A percentile compares a stretch with the other conserved stretches of the same genome.
Evolutionary conservation across 2,113 vertebrate species (phyloP).

Genomic region (Corythoichthys intestinalis): DNA sequence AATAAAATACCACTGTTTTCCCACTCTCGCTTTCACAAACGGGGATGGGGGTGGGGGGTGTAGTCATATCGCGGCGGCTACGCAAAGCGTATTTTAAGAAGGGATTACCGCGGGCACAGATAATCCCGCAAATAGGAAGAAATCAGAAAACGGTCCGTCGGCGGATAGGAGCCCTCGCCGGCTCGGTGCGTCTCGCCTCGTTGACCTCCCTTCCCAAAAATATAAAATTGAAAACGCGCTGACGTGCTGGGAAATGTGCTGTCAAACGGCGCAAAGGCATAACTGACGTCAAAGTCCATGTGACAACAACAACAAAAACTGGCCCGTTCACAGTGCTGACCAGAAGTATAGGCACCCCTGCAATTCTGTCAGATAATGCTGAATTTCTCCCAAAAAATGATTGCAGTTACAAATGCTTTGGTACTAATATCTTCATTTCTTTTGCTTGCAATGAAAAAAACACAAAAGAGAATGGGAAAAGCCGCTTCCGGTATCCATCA

Average conservation of each 20-base stretch:
- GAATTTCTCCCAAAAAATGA: too few relatives aligned
- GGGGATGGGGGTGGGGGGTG: neutral
- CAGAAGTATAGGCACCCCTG: too few relatives aligned
- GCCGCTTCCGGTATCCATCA: too few relatives aligned
- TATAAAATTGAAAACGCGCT: neutral
- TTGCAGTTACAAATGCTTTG: too few relatives aligned
- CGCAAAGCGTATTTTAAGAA: slow-evolving; percentile 18
- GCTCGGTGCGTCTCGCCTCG: slow-evolving; percentile 16
- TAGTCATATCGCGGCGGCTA: neutral
- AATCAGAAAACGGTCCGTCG: slow-evolving; percentile 4
- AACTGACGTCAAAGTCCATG: neutral
- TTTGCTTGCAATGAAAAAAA: too few relatives aligned
- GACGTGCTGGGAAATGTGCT: neutral
- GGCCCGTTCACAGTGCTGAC: too few relatives aligned
- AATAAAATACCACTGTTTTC: slow-evolving; percentile 9
- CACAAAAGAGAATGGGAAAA: too few relatives aligned
- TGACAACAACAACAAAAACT: too few relatives aligned
- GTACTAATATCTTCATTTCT: too few relatives aligned
- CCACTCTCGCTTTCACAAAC: neutral
- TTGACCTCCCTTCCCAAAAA: slow-evolving; percentile 2
- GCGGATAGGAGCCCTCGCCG: slow-evolving; percentile 17
- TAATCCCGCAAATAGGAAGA: slow-evolving; percentile 33
- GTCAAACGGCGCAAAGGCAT: neutral
- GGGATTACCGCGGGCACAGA: slow-evolving; percentile 17
- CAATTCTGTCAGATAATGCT: too few relatives aligned